phyloP scores from a whole-genome alignment of 2,888 invertebrate species.

The Acanthacorydalis orientalis region DNA sequence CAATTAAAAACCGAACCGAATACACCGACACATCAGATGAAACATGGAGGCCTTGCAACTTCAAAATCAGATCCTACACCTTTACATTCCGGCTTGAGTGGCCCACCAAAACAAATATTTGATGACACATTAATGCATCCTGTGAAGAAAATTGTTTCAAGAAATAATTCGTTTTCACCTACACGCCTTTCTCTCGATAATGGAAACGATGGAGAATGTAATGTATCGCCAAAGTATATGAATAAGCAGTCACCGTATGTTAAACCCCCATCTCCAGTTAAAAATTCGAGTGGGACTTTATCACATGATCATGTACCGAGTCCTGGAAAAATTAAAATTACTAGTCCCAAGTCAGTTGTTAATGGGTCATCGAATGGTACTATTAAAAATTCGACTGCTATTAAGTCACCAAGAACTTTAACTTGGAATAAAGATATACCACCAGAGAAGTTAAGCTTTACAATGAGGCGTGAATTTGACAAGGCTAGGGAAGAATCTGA shows the following conservation, averaged over 20 bases:
- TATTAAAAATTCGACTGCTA: constrained; percentile 15
- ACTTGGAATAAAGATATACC: constrained; percentile 58
- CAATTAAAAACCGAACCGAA: constrained; percentile 35
- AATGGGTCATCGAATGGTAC: constrained; percentile 31
- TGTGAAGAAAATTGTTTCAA: constrained; percentile 31
- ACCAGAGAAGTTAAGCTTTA: constrained; percentile 69
- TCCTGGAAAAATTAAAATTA: constrained; percentile 7
- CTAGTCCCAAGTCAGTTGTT: constrained; percentile 22
- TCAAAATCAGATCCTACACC: constrained; percentile 32
- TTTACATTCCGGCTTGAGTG: constrained; percentile 28
- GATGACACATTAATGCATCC: constrained; percentile 32
- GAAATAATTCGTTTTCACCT: constrained; percentile 12
- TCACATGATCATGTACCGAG: constrained; percentile 36
- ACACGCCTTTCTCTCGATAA: constrained; percentile 7
- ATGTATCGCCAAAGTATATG: constrained; percentile 16
- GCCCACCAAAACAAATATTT: constrained; percentile 38
- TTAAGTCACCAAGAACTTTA: constrained; percentile 29
- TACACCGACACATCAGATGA: constrained; percentile 31
- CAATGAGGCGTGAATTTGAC: constrained; percentile 83
- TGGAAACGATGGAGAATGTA: constrained; percentile 18
- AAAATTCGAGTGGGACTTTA: constrained; percentile 38
- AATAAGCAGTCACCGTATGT: constrained; percentile 29
- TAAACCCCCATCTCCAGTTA: constrained; percentile 50
- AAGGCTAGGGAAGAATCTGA: constrained; percentile 80
- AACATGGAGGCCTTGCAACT: constrained; percentile 21